A percentile compares a stretch with the other conserved stretches of the same genome.
Conservation (phyloP, 2,797 vertebrate species). For the Rhyacichthys aspro region DNA sequence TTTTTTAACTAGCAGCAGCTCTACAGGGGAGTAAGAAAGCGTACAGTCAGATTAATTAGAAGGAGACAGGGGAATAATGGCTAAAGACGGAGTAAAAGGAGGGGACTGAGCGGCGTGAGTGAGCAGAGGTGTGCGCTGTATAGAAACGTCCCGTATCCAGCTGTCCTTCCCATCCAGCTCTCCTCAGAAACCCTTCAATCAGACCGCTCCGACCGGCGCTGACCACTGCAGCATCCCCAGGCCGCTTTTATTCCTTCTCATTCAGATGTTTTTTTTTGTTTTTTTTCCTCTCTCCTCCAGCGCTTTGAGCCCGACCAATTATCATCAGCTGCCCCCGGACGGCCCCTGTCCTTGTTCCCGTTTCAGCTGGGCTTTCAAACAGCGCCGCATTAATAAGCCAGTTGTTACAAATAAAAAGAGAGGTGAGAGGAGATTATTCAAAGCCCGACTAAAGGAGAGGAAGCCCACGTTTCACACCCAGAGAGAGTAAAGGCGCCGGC, state of each 20-base stretch:
- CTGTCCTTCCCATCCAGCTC: constrained; percentile 64
- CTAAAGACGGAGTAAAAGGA: constrained; percentile 6
- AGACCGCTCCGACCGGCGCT: constrained; percentile 63
- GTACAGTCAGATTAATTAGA: constrained; percentile 47
- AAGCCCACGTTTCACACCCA: constrained; percentile 65
- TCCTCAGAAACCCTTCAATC: constrained; percentile 65
- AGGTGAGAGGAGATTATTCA: constrained; percentile 73
- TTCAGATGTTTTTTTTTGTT: constrained; percentile 64
- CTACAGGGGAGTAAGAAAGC: constrained; percentile 39
- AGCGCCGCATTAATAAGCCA: constrained; percentile 75
- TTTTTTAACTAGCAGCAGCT: constrained; percentile 2
- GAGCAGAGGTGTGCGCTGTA: constrained; percentile 59
- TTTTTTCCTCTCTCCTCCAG: constrained; percentile 53
- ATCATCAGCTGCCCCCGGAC: constrained; percentile 72
- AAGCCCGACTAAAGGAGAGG: constrained; percentile 43
- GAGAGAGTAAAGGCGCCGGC: constrained; percentile 60
- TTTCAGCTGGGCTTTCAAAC: constrained; percentile 74
- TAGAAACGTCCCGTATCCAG: constrained; percentile 68
- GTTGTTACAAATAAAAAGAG: constrained; percentile 74
- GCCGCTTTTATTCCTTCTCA: constrained; percentile 64
- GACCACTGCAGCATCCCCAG: constrained; percentile 68
- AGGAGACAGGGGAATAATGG: constrained; percentile 10
- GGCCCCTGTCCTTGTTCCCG: constrained; percentile 69
- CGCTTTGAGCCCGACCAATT: constrained; percentile 75
- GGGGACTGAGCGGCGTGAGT: constrained; percentile 38